These are phyloP conservation scores for Zaprionus vittiger DNA, from an alignment of 1,140 invertebrate species.

Conservation along the genomic window DNA sequence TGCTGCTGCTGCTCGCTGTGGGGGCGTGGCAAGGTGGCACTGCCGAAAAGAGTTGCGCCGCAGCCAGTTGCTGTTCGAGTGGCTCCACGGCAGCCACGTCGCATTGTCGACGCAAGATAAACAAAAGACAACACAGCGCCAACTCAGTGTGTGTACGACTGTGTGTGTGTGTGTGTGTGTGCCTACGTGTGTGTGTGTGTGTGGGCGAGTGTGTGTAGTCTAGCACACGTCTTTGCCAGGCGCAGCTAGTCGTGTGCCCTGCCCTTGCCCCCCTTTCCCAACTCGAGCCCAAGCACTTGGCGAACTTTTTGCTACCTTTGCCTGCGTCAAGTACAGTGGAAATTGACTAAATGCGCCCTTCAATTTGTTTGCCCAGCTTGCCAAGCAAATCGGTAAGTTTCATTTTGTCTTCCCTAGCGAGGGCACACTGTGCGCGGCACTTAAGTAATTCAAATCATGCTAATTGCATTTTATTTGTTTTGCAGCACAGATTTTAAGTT, in stretches of 20 bases:
- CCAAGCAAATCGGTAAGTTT: neutral
- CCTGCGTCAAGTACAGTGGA: slow-evolving; percentile 26
- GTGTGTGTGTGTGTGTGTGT: slow-evolving; percentile 12
- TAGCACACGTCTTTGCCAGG: slow-evolving; percentile 68
- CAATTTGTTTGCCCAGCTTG: neutral
- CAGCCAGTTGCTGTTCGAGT: slow-evolving; percentile 25
- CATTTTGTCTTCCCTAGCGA: neutral
- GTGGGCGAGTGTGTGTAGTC: slow-evolving; percentile 42
- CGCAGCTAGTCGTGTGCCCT: slow-evolving; percentile 1
- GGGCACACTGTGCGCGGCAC: slow-evolving; percentile 58
- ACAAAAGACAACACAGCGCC: slow-evolving; percentile 65
- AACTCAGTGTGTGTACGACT: slow-evolving; percentile 26
- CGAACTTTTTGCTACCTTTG: slow-evolving; percentile 18
- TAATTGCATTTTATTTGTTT: slow-evolving; percentile 82
- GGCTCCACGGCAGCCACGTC: slow-evolving; percentile 37
- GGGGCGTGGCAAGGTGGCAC: slow-evolving; percentile 32
- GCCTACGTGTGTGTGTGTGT: slow-evolving; percentile 26
- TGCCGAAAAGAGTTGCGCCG: slow-evolving; percentile 64
- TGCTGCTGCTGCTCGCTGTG: slow-evolving; percentile 20
- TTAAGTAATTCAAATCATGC: slow-evolving; percentile 81
- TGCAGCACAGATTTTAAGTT: slow-evolving; percentile 69
- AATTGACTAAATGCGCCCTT: slow-evolving; percentile 5
- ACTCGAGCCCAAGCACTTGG: slow-evolving; percentile 17
- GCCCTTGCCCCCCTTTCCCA: slow-evolving; percentile 1
- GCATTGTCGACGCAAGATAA: slow-evolving; percentile 67